Percentiles rank a stretch among this genome's conserved stretches.
These are phyloP conservation scores for Hippocampus guttulatus DNA, from an alignment of 2,113 vertebrate species.

Conservation along the genomic window DNA sequence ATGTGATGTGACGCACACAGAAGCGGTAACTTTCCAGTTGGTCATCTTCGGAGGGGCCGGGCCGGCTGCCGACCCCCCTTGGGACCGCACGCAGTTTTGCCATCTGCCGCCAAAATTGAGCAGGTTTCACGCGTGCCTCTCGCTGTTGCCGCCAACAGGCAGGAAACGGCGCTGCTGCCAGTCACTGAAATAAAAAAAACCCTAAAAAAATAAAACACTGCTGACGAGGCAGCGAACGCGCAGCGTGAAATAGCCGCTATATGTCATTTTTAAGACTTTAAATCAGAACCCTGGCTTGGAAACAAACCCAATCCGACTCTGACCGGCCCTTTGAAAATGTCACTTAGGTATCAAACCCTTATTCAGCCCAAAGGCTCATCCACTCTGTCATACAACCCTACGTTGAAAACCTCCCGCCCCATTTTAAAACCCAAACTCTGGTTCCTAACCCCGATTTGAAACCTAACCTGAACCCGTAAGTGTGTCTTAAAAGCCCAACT, in stretches of 20 bases:
- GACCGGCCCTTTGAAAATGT: too few species aligned
- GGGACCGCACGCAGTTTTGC: slow-evolving; percentile 56
- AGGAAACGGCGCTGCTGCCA: slow-evolving; percentile 44
- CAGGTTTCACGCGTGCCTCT: slow-evolving; percentile 51
- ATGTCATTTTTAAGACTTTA: neutral
- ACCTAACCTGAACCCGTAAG: too few species aligned
- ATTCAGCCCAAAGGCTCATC: too few species aligned
- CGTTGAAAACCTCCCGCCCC: too few species aligned
- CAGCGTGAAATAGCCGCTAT: neutral
- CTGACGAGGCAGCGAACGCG: slow-evolving; percentile 9
- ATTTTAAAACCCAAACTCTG: too few species aligned
- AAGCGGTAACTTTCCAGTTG: slow-evolving; percentile 25
- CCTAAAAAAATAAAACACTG: slow-evolving; percentile 35
- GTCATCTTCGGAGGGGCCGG: slow-evolving; percentile 37
- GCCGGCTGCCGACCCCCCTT: slow-evolving; percentile 51
- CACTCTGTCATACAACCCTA: too few species aligned
- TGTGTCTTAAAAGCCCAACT: too few species aligned
- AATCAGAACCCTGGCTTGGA: neutral
- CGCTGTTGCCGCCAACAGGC: slow-evolving; percentile 42
- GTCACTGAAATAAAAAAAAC: slow-evolving; percentile 41
- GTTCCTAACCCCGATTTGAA: too few species aligned
- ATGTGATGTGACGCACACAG: neutral
- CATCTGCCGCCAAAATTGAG: slow-evolving; percentile 61
- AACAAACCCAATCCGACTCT: too few species aligned
- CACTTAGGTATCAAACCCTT: too few species aligned